Evolutionary conservation across 2,797 vertebrate species (phyloP), one percentile per base, ranked within the genome.

Genomic region (Echeneis naucrates): DNA sequence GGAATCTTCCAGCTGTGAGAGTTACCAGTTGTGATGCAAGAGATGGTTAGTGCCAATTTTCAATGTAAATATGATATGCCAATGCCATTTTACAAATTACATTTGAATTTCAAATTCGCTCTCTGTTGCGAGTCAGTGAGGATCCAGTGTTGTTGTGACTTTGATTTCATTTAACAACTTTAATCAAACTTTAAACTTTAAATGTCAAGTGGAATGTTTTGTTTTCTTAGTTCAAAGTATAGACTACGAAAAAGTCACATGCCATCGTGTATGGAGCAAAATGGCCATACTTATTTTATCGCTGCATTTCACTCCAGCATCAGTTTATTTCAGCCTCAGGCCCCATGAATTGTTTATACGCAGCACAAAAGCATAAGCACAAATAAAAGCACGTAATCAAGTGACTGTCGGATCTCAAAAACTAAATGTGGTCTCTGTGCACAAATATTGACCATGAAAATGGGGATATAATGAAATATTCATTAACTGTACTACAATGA

Each of bases 41-140:
- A 55, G 57, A 58, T 32, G 30, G 10, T 38, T 14, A 75, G 53
- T 33, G 37, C 16, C 44, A 24, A 60, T 72, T 76, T 72, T 38
- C 78, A 56, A 85, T 78, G 75, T 56, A 69, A 75, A 75, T 82
- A 51, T 30, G 10, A 52, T n/a, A 45, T 52, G 3, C 17, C 37
- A 9, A 11, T 44, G 57, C 59, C 30, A 57, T 78, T 83, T 79
- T 10, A 70, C 48, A 80, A 76, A 88, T 77, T 83, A 23, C 77
- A 88, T 84, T 88, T 68, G 19, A 84, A 81, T 86, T 87, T 80
- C 13, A 79, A 77, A 88, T 82, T 1, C 23, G 33, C 32, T 76
- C 47, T 45, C 21, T 47, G 56, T 8, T 17, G 38, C 57, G 40
- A 16, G 13, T 70, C 33, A 59, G 44, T 30, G 47, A 53, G 0